Evolutionary conservation across 2,888 invertebrate species (phyloP), one percentile per base, ranked within the genome.

Genomic region (Euproctis similis): DNA sequence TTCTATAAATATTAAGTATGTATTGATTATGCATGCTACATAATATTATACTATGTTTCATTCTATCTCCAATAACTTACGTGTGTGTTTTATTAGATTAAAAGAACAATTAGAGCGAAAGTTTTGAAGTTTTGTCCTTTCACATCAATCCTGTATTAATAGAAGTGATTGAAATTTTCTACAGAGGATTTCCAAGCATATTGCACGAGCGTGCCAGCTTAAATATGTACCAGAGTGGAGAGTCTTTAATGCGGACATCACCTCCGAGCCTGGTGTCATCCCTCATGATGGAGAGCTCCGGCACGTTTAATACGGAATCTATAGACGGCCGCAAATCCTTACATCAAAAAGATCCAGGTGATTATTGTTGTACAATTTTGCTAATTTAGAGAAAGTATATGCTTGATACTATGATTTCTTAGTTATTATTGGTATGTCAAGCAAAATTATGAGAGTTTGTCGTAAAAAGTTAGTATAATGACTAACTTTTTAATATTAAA

Each of bases 181-280:
- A 10, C 63, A 80, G 81, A 36, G 74, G 80, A 9, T 64, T 85
- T 22, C 57, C 69, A 25, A 77, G 67, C 38, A 59, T 74, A 24
- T 46, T 78, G 51, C 70, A 70, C 46, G 80, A 81, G 19, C 71
- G 80, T 1, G 64, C 71, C 9, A 82, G 81, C 31, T 59, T 82
- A 3, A 76, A 73, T 50, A 84, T 84, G 82, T 82, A 78, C 40
- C 77, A 73, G 39, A 82, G 81, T 39, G 84, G 82, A 0, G 84
- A 82, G 34, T 80, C 75, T 0, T 55, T 82, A 1, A 78, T 80
- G 78, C 52, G 81, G 4, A 85, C 65, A 87, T 88, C 77, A 0
- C 88, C 88, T 0, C 88, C 89, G 0, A 88, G 88, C 45, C 71
- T 89, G 12, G 87, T 88, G 8, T 88, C 87, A 8, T 88, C 88